Conservation (phyloP, 2,888 invertebrate species). For the Latheticus oryzae region DNA sequence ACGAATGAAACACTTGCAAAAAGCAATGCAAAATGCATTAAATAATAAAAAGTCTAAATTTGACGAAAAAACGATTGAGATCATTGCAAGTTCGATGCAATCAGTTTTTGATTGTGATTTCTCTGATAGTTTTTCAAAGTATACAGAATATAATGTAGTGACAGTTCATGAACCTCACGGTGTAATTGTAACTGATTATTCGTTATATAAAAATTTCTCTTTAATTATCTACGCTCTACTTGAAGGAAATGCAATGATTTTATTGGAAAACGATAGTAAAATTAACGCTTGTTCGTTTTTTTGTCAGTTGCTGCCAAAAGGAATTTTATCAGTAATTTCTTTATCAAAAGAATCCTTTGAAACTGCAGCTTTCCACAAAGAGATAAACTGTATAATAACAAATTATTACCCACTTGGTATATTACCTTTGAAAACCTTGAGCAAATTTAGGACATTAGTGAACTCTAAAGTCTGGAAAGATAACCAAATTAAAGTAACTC, state of each 20-base stretch:
- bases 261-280: slow-evolving; percentile 45
- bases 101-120: too few species aligned
- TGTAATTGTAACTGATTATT: slow-evolving; percentile 52
- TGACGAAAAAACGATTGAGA: slow-evolving; percentile 47
- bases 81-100: slow-evolving; percentile 41
- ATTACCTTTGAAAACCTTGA: slow-evolving; percentile 43
- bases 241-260: slow-evolving; percentile 59
- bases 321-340: slow-evolving; percentile 48
- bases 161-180: slow-evolving; percentile 53
- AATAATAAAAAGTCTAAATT: slow-evolving; percentile 40
- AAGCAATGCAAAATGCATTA: slow-evolving; percentile 47
- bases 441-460: slow-evolving; percentile 42
- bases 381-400: slow-evolving; percentile 47
- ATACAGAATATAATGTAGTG: slow-evolving; percentile 45
- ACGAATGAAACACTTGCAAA: slow-evolving; percentile 48
- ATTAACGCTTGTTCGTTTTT: slow-evolving; percentile 47
- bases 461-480: slow-evolving; percentile 43
- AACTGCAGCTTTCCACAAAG: slow-evolving; percentile 47
- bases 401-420: slow-evolving; percentile 33
- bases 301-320: slow-evolving; percentile 47
- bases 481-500: slow-evolving; percentile 47
- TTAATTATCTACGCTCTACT: slow-evolving; percentile 54
- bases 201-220: slow-evolving; percentile 39
- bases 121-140: neutral
- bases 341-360: slow-evolving; percentile 42